These are phyloP conservation scores for Alaudala cheleensis DNA, from an alignment of 2,113 vertebrate genomes.

Conservation along the genomic window DNA sequence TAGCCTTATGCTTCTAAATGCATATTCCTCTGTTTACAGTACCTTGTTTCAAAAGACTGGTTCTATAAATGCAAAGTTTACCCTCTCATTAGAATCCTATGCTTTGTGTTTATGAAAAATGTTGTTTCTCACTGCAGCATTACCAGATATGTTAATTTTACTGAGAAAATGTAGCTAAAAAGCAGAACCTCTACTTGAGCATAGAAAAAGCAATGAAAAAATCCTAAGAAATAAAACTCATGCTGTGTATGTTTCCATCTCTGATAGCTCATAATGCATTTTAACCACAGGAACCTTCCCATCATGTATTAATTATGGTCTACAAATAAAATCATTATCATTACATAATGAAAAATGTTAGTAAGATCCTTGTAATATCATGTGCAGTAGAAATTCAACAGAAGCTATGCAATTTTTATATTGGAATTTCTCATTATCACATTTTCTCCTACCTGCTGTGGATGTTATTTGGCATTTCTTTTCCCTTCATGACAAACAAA, in stretches of 20 bases:
- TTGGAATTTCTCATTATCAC: not conserved
- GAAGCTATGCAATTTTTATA: constrained; percentile 60
- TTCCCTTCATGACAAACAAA: not conserved
- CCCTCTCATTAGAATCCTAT: not conserved
- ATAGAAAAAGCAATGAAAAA: not conserved
- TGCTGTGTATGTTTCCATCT: constrained; percentile 34
- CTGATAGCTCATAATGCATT: constrained; percentile 44
- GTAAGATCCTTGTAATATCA: constrained; percentile 52
- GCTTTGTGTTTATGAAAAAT: not conserved
- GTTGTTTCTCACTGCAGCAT: not conserved
- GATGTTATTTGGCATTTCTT: constrained; percentile 22
- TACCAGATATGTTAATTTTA: not conserved
- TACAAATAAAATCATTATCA: constrained; percentile 61
- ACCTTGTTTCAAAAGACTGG: not conserved
- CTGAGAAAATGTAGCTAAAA: not conserved
- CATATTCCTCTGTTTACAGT: not conserved
- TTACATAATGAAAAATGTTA: constrained; percentile 60
- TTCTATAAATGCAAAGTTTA: not conserved
- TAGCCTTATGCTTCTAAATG: not conserved
- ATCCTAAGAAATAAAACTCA: not conserved
- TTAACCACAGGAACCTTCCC: constrained; percentile 54
- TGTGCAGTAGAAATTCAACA: constrained; percentile 14
- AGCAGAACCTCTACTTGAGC: not conserved
- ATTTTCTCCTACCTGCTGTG: constrained; percentile 27
- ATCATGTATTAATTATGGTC: constrained; percentile 66